These are phyloP conservation scores for Lethrus apterus DNA, from an alignment of 1,140 invertebrate genomes.

Conservation along the genomic window DNA sequence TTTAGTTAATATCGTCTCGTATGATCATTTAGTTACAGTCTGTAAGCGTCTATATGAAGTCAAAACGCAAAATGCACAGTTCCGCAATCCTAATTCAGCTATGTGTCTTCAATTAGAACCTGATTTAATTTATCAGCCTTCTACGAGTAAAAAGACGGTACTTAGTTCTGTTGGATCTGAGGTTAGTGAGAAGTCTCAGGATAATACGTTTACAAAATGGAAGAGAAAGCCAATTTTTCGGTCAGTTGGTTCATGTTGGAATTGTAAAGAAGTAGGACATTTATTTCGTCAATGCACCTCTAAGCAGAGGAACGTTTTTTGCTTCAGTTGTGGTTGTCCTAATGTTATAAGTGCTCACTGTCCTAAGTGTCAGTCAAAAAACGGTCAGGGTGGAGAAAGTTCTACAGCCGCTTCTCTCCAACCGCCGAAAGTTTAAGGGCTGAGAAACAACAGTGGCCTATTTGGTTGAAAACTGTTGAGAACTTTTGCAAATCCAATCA, in stretches of 20 bases:
- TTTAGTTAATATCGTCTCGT: no score
- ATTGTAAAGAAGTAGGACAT: slow-evolving; percentile 4
- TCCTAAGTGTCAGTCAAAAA: slow-evolving; percentile 7
- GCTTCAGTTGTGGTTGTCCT: background rate
- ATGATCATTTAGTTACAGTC: no score
- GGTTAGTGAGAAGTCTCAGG: no score
- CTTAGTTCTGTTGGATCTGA: no score
- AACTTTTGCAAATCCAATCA: background rate
- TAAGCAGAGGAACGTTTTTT: slow-evolving; percentile 1
- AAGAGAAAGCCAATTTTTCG: no score
- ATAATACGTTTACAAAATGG: no score
- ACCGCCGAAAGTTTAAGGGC: background rate
- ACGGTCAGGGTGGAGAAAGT: background rate
- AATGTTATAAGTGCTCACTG: background rate
- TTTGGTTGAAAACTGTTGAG: background rate
- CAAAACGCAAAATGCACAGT: no score
- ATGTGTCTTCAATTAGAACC: no score
- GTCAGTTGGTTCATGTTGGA: slow-evolving; percentile 1
- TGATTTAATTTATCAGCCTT: no score
- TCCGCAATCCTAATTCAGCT: no score
- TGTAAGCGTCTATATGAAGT: no score
- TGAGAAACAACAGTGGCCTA: background rate
- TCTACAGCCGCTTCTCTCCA: background rate
- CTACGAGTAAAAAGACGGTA: no score
- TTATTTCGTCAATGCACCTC: background rate